phyloP scores from a whole-genome alignment of 2,113 vertebrate species.

The Dasyornis broadbenti region DNA sequence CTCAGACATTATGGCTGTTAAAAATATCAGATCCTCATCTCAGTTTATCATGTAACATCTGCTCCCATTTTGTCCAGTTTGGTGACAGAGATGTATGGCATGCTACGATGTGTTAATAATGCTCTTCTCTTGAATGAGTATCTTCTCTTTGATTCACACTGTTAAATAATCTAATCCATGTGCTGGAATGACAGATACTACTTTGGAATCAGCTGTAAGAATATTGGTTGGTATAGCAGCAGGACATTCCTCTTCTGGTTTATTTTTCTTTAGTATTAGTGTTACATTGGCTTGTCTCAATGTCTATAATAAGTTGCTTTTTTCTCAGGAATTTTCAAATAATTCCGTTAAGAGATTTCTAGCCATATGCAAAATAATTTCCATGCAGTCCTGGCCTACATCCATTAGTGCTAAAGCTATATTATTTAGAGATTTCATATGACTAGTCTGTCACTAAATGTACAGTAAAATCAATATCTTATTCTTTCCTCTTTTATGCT shows the following conservation, averaged over 20 bases:
- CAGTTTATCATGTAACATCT: conserved; percentile 63
- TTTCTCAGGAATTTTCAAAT: conserved; percentile 64
- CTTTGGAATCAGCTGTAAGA: conserved; percentile 26
- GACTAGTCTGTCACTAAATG: conserved; percentile 20
- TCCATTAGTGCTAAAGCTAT: conserved; percentile 25
- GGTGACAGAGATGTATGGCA: conserved; percentile 61
- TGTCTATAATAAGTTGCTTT: conserved; percentile 59
- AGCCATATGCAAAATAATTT: conserved; percentile 30
- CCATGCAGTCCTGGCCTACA: conserved; percentile 3
- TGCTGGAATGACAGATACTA: conserved; percentile 45
- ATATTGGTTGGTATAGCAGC: conserved; percentile 39
- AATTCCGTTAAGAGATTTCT: conserved; percentile 56
- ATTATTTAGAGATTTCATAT: conserved; percentile 45
- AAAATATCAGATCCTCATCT: conserved; percentile 47
- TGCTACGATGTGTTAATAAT: conserved; percentile 54
- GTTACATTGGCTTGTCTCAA: conserved; percentile 43
- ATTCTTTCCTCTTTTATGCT: neutral
- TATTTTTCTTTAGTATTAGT: conserved; percentile 68
- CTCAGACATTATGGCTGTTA: conserved; percentile 36
- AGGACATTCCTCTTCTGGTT: conserved; percentile 52
- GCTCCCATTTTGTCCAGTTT: conserved; percentile 57
- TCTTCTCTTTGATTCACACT: conserved; percentile 61
- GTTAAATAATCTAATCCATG: conserved; percentile 61
- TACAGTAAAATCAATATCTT: conserved; percentile 10
- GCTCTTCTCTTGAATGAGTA: conserved; percentile 46